A percentile compares a stretch with the other conserved stretches of the same genome.
Evolutionary conservation across 2,888 invertebrate species (phyloP).

Genomic region (Chaetogeoica ovagalla): DNA sequence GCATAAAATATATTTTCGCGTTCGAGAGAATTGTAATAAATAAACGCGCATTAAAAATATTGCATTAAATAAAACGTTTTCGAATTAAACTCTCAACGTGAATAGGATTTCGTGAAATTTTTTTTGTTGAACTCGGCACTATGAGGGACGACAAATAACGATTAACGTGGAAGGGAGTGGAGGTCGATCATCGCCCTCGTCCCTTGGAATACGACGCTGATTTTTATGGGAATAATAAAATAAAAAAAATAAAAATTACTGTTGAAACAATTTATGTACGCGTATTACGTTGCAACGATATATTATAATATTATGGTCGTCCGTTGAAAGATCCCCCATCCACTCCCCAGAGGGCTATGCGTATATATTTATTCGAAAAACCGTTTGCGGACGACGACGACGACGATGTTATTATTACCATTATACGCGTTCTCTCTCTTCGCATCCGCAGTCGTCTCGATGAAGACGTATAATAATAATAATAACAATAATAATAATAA

Average conservation of each 20-base stretch:
- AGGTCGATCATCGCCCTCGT: too few relatives aligned
- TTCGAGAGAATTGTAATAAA: too few relatives aligned
- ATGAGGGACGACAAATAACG: too few relatives aligned
- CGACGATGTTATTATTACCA: neutral
- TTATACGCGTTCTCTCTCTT: neutral
- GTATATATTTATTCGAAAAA: slow-evolving; percentile 9
- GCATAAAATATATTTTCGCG: too few relatives aligned
- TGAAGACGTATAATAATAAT: slow-evolving; percentile 14
- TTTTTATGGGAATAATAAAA: neutral
- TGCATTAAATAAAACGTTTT: too few relatives aligned
- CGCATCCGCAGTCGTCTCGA: neutral
- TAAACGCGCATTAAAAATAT: too few relatives aligned
- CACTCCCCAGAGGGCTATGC: neutral
- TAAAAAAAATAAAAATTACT: neutral
- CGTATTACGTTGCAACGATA: neutral
- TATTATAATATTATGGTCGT: neutral
- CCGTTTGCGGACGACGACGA: neutral
- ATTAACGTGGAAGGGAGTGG: too few relatives aligned
- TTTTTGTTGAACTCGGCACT: too few relatives aligned
- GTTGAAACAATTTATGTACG: slow-evolving; percentile 31
- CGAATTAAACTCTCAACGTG: too few relatives aligned
- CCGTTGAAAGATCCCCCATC: slow-evolving; percentile 14
- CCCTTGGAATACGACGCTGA: neutral
- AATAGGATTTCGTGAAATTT: too few relatives aligned
- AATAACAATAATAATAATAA: slow-evolving; percentile 10